Evolutionary conservation across 2,888 invertebrate species (phyloP), one percentile per base, ranked within the genome.

Genomic region (Hydrotaea cyrtoneurina): DNA sequence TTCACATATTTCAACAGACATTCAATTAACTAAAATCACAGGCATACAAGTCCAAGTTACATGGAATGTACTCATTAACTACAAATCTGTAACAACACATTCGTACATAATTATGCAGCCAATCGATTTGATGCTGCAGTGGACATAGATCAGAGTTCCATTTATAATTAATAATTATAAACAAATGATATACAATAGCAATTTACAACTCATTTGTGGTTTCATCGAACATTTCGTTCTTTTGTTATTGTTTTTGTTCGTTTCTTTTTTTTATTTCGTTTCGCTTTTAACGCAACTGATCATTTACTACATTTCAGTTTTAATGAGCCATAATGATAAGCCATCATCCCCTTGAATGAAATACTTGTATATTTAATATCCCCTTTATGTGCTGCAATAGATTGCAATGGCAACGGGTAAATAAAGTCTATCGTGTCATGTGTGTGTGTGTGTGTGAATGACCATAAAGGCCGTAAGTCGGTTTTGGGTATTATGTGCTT

Each of bases 301-400:
- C 23, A 36, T 78, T 23, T 57, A 36, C 23, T 26, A 50, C 74
- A 62, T 71, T 59, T 69, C 66, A 82, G 36, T 75, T 82, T 74
- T 71, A 75, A 82, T 78, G 69, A 78, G 69, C 78, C 69, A 78
- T 74, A 82, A 78, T 82, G 59, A 82, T 74, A 59, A 82, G 77
- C 78, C 78, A 78, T 78, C 78, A 78, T 13, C 5, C n/a, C 15
- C 15, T 39, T 31, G 17, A 53, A 55, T 2, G 55, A 3, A 17
- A 43, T 46, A 64, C 2, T 21, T 64, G n/a, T 39, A 7, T 11
- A 17, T 39, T 10, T n/a, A 17, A 39, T 13, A 13, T 31, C 31
- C 31, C 7, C 7, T 31, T 31, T 4, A 3, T 10, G 10, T 39
- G 3, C 39, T 39, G 39, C 10, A 39, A 39, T 39, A 39, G 39